Base-by-base conservation (phyloP, 2,888 invertebrate genomes). In the Parelbella ahira region DNA sequence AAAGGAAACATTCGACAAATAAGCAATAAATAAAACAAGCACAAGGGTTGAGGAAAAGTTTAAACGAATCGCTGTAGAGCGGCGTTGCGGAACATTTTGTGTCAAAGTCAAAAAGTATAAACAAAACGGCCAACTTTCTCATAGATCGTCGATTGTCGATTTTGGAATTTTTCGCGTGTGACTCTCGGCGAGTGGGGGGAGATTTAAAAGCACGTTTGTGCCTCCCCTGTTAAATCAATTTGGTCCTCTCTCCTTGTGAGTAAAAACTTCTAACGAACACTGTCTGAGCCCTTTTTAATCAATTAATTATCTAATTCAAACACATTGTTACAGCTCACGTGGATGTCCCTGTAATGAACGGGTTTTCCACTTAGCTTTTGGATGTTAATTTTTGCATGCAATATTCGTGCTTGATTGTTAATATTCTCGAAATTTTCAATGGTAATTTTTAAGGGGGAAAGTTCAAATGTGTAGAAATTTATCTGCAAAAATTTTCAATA, bases 211-310 rank as follows among this genome's bases (percentile, higher is more conserved):
- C 21, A 41, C 42, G 34, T 25, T 39, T 53, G 37, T 39, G 43
- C 46, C 73, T 70, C 68, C 65, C 60, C 61, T 65, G 72, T 65
- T 81, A 78, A 83, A 80, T 74, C 77, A 81, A 82, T 81, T 83
- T 78, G 61, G 66, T 46, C 64, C 63, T 58, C 36, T 36, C 41
- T 41, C 41, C 41, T 41, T 32, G 46, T 60, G 62, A 61, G 67
- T 76, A 78, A 79, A 78, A 81, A 80, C 76, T 82, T 83, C 70
- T 78, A 79, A 80, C 77, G 81, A 82, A 75, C 63, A 27, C 33
- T 28, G 68, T 54, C 59, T 54, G 63, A 61, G 68, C 78, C 80
- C 82, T 75, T 82, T 79, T 78, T 75, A 77, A 82, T 82, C 79
- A 81, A 81, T 80, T 82, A 80, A 81, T 80, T 80, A 80, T 69